Evolutionary conservation across 2,797 vertebrate species (phyloP).

Genomic region (Rhynchonycteris naso): DNA sequence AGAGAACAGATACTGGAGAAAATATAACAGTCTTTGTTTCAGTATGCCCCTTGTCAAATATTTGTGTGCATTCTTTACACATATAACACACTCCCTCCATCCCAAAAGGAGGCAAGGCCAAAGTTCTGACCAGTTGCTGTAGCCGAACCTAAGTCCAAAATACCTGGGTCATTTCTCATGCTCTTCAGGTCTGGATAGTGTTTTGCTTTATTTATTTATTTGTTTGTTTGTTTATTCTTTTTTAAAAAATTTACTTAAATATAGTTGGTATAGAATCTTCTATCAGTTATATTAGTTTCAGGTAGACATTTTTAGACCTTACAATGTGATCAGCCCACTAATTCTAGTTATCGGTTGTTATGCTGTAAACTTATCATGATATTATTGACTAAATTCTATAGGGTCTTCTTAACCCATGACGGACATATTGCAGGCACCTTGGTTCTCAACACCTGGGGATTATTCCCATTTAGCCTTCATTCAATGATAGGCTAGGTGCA

Average conservation of each 20-base stretch:
- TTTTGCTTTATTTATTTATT: not conserved
- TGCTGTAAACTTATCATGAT: not conserved
- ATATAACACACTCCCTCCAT: not conserved
- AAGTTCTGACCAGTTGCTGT: not conserved
- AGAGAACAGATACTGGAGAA: not conserved
- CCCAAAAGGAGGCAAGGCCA: not conserved
- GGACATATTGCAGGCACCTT: not conserved
- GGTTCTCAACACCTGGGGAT: not conserved
- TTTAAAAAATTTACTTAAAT: not conserved
- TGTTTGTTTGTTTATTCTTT: not conserved
- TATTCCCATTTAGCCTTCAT: not conserved
- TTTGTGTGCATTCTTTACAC: not conserved
- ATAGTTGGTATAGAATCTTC: not conserved
- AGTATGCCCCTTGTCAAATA: not conserved
- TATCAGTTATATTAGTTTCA: not conserved
- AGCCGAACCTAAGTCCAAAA: not conserved
- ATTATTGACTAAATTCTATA: not conserved
- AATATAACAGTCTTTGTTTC: not conserved
- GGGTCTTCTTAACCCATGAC: not conserved
- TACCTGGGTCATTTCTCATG: not conserved
- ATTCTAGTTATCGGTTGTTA: not conserved
- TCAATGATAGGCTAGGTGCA: not conserved
- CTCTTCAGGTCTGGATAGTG: not conserved
- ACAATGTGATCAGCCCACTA: not conserved
- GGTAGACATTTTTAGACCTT: not conserved